These are phyloP conservation scores for Smutsia gigantea DNA, from an alignment of 2,797 vertebrate species.

Conservation along the genomic window DNA sequence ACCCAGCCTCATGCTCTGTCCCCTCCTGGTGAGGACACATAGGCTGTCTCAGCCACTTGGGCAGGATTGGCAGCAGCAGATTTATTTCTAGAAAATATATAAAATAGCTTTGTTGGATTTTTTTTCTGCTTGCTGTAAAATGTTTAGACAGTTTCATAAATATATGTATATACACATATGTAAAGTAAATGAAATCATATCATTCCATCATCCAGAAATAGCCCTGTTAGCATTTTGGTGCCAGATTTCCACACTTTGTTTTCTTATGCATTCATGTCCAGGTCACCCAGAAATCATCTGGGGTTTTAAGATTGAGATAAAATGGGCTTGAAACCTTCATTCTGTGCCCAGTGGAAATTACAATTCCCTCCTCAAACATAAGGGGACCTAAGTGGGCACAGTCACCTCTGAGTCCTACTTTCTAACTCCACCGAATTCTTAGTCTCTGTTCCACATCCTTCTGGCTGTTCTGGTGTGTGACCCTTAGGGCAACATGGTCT, in stretches of 20 bases:
- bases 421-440: not conserved
- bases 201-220: not conserved
- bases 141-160: constrained; percentile 2
- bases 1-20: not conserved
- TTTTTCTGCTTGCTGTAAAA: not conserved
- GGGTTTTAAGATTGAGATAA: not conserved
- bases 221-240: not conserved
- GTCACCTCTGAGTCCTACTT: not conserved
- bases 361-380: not conserved
- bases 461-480: not conserved
- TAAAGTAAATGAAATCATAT: not conserved
- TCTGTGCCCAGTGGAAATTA: not conserved
- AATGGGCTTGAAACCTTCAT: not conserved
- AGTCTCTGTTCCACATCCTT: not conserved
- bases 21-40: not conserved
- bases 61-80: not conserved
- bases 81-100: not conserved
- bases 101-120: not conserved
- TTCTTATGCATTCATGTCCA: not conserved
- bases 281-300: not conserved
- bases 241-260: not conserved
- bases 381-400: not conserved
- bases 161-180: not conserved
- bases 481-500: not conserved
- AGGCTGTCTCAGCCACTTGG: not conserved